Base-by-base conservation (phyloP, 2,797 vertebrate genomes). In the Cirrhinus molitorella region DNA sequence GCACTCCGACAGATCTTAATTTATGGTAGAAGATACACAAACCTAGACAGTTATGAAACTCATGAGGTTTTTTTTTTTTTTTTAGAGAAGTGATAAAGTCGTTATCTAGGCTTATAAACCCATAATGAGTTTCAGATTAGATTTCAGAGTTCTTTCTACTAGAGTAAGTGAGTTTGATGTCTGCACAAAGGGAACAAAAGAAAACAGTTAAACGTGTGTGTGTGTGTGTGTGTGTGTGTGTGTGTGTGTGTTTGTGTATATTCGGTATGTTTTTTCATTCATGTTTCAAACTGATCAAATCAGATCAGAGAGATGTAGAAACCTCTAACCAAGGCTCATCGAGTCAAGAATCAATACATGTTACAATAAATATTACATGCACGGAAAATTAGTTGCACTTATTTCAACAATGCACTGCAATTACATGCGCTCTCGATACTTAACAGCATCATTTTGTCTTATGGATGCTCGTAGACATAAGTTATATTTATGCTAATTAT, bases 401-500 rank as follows among this genome's bases (percentile, higher is more conserved):
- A 11, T 28, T 59, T 55, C 28, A 77, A 75, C n/a, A 59, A 25
- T 79, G 79, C 70, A 19, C 6, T 17, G 8, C 21, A 59, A 37
- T 74, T 61, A 53, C 17, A 57, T 5, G 8, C 4, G 17, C 51
- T 45, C 37, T 74, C 45, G 11, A 61, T 25, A 16, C 0, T 11
- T 31, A 40, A 74, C 25, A 17, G 5, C 47, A 43, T 34, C 9
- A 13, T 57, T 80, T 25, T 23, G 17, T 16, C 11, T 45, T 74
- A 68, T 34, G 9, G 70, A 16, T 82, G 47, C 28, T 73, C 70
- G 37, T 45, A 43, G 37, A 17, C 23, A 28, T 14, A 73, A 66
- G 45, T 74, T 74, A 75, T 83, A 67, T 83, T 83, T 76, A 83
- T 76, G 72, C 80, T 76, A 67, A 76, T 83, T 67, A 67, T 31